Evolutionary conservation across 1,140 invertebrate species (phyloP).

Genomic region (Drosophila pallidifrons): DNA sequence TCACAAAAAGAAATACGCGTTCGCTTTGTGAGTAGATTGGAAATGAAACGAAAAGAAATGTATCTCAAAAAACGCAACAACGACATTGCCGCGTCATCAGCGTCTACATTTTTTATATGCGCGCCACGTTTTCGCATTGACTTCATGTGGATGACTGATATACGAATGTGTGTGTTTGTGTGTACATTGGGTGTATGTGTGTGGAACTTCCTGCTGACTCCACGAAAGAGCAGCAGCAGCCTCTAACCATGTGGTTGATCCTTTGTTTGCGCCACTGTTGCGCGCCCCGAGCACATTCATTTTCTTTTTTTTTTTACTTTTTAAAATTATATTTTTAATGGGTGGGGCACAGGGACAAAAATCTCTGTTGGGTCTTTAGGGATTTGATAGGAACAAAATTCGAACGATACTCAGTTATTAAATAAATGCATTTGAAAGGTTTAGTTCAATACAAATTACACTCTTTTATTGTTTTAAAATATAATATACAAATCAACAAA

Average conservation of each 20-base stretch:
- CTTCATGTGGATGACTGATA: slow-evolving; percentile 39
- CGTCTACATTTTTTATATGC: slow-evolving; percentile 64
- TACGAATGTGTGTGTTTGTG: slow-evolving; percentile 4
- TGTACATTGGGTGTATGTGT: slow-evolving; percentile 49
- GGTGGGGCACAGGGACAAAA: slow-evolving; percentile 45
- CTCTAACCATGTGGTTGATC: slow-evolving; percentile 52
- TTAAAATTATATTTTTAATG: not conserved
- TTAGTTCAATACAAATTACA: no score
- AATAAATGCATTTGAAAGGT: no score
- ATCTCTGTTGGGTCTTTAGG: slow-evolving; percentile 53
- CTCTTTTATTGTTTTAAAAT: no score
- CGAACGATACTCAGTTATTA: no score
- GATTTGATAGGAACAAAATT: slow-evolving; percentile 4
- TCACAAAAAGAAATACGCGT: slow-evolving; percentile 46
- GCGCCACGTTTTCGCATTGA: slow-evolving; percentile 70
- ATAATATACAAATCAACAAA: no score
- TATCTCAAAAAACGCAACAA: slow-evolving; percentile 54
- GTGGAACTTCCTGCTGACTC: slow-evolving; percentile 75
- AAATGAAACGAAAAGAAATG: slow-evolving; percentile 48
- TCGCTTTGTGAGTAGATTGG: slow-evolving; percentile 36
- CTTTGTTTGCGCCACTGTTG: slow-evolving; percentile 66
- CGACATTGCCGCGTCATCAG: slow-evolving; percentile 73
- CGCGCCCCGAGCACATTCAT: slow-evolving; percentile 42
- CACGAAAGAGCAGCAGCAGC: slow-evolving; percentile 7
- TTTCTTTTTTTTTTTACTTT: slow-evolving; percentile 6